These are phyloP conservation scores for Neolamprologus caudopunctatus DNA, from an alignment of 2,113 vertebrate genomes.

Conservation along the genomic window DNA sequence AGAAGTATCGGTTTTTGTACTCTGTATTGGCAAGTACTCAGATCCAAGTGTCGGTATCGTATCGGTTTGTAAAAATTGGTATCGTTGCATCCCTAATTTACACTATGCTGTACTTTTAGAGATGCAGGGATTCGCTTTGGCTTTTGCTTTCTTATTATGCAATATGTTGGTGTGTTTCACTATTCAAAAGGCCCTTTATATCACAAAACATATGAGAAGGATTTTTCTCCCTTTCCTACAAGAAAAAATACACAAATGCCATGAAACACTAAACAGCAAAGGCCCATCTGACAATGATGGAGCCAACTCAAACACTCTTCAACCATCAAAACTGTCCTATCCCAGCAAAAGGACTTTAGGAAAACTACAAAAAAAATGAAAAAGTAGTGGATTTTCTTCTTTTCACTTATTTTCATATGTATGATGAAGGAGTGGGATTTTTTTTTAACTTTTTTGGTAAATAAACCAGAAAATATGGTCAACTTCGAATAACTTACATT, in stretches of 20 bases:
- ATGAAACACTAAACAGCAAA: fast-evolving
- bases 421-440: neutral
- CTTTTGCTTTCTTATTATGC: fast-evolving
- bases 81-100: no score
- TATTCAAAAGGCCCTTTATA: no score
- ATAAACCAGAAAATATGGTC: neutral
- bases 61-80: no score
- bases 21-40: no score
- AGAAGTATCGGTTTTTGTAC: no score
- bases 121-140: no score
- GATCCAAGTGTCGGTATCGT: no score
- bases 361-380: neutral
- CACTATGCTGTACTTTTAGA: no score
- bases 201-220: neutral
- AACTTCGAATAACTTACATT: fast-evolving
- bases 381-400: neutral
- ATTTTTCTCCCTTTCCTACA: neutral
- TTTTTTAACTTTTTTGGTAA: fast-evolving
- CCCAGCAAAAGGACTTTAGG: neutral
- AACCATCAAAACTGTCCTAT: neutral
- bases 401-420: neutral
- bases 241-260: neutral
- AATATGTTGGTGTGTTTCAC: no score
- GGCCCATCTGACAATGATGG: neutral
- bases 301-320: neutral